Evolutionary conservation across 2,888 invertebrate genomes (phyloP).

Genomic region (Drosophila bunnanda): DNA sequence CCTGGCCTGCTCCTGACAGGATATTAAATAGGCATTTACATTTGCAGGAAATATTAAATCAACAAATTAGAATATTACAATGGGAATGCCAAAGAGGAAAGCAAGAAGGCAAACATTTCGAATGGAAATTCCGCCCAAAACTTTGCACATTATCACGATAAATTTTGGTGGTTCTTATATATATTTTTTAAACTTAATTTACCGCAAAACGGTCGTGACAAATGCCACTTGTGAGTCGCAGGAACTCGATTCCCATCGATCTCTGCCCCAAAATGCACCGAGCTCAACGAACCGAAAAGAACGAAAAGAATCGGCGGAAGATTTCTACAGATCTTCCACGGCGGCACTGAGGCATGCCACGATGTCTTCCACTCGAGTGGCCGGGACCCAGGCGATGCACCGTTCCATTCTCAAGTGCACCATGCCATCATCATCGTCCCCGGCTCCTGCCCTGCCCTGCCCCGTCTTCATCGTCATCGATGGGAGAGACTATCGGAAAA

Average conservation of each 20-base stretch:
- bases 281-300: conserved; percentile 34
- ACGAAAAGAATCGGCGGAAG: conserved; percentile 13
- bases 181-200: neutral
- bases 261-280: neutral
- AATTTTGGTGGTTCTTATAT: neutral
- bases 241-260: conserved; percentile 26
- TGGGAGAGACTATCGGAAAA: conserved; percentile 71
- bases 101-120: neutral
- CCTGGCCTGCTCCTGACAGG: conserved; percentile 62
- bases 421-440: conserved; percentile 27
- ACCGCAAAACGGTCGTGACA: too few relatives aligned
- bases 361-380: conserved; percentile 28
- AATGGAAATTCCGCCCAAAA: neutral
- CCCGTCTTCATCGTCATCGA: conserved; percentile 40
- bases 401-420: conserved; percentile 47
- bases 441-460: neutral
- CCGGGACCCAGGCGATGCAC: conserved; percentile 39
- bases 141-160: neutral
- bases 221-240: neutral
- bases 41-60: conserved; percentile 70
- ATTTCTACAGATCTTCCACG: conserved; percentile 19
- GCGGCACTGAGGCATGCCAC: conserved; percentile 32
- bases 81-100: conserved; percentile 2
- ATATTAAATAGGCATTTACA: conserved; percentile 71
- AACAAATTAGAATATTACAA: conserved; percentile 67